Conservation (phyloP, 2,113 vertebrate genomes). For the Bufo bufo region DNA sequence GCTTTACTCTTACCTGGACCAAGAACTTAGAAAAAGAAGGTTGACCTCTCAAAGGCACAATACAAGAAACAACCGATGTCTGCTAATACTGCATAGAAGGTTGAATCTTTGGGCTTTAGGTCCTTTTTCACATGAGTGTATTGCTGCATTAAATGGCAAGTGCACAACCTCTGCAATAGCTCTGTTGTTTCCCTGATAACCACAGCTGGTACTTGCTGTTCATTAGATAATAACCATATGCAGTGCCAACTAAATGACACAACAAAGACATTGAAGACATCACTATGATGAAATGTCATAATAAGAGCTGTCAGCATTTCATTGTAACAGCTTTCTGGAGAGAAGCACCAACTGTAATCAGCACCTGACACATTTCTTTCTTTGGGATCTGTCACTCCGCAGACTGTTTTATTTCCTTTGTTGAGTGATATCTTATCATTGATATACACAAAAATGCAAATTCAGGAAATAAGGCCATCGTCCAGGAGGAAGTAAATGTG, state of each 20-base stretch:
- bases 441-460: constrained; percentile 53
- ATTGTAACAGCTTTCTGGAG: constrained; percentile 50
- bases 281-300: constrained; percentile 56
- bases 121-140: neutral
- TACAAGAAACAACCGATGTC: neutral
- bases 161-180: constrained; percentile 40
- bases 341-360: constrained; percentile 52
- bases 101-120: neutral
- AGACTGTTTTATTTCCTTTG: constrained; percentile 52
- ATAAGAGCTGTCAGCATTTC: constrained; percentile 56
- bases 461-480: constrained; percentile 26
- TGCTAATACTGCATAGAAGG: neutral
- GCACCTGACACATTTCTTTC: constrained; percentile 58
- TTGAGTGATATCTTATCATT: constrained; percentile 48
- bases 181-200: constrained; percentile 47
- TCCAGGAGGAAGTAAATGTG: constrained; percentile 30
- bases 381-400: constrained; percentile 19
- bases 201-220: constrained; percentile 42
- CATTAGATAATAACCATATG: constrained; percentile 50
- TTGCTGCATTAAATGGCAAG: constrained; percentile 7
- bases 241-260: constrained; percentile 52
- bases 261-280: constrained; percentile 54
- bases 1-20: neutral
- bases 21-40: neutral
- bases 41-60: neutral